Conservation (phyloP, 2,888 invertebrate genomes). For the Tetragnatha montana region DNA sequence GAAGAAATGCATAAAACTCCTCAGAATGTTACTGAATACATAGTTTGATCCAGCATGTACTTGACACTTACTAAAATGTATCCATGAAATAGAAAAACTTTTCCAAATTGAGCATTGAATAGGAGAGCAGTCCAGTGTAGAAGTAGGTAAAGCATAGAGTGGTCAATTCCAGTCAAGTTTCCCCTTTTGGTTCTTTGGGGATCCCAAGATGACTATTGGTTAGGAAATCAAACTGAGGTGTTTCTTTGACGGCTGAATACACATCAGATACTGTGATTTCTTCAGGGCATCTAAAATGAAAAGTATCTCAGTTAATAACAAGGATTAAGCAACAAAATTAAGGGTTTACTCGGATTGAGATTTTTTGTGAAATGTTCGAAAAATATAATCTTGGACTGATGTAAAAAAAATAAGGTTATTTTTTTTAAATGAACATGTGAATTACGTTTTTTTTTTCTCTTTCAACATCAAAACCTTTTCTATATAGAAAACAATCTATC, state of each 20-base stretch:
- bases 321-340: neutral
- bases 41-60: slow-evolving; percentile 3
- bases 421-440: too few relatives aligned
- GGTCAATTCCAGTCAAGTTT: slow-evolving; percentile 44
- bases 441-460: neutral
- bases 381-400: too few relatives aligned
- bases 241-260: slow-evolving; percentile 59
- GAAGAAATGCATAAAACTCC: neutral
- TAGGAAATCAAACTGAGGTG: slow-evolving; percentile 52
- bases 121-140: neutral
- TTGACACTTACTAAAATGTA: neutral
- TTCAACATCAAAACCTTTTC: neutral
- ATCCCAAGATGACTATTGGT: slow-evolving; percentile 53
- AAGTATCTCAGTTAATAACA: neutral
- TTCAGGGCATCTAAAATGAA: slow-evolving; percentile 58
- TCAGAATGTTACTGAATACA: neutral
- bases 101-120: neutral
- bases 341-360: neutral
- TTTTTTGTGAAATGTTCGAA: too few relatives aligned
- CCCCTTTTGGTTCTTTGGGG: slow-evolving; percentile 38
- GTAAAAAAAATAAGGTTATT: too few relatives aligned
- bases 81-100: neutral
- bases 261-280: slow-evolving; percentile 61
- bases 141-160: neutral
- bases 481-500: neutral